These are phyloP conservation scores for Tragelaphus strepsiceros DNA, from an alignment of 2,113 vertebrate species.

Conservation along the genomic window DNA sequence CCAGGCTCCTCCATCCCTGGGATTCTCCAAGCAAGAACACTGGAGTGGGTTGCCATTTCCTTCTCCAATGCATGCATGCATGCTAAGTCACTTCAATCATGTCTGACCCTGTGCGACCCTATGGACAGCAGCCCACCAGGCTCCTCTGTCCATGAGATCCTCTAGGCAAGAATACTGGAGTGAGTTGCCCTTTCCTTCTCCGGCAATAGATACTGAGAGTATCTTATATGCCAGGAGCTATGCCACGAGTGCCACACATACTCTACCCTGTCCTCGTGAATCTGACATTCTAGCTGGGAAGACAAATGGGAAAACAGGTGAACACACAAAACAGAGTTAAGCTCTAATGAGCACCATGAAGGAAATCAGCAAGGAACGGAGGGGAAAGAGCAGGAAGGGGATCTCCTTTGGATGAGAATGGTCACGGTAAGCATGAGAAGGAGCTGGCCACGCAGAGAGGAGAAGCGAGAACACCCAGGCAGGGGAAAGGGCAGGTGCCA, in stretches of 20 bases:
- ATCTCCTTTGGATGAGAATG: not conserved
- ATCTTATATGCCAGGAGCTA: not conserved
- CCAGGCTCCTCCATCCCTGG: not conserved
- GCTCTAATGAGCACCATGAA: not conserved
- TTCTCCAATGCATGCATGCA: not conserved
- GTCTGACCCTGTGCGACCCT: not conserved
- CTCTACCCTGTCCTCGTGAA: not conserved
- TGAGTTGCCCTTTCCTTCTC: not conserved
- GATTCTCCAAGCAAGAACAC: not conserved
- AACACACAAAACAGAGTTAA: not conserved
- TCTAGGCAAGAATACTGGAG: not conserved
- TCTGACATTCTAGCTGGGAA: not conserved
- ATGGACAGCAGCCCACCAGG: not conserved
- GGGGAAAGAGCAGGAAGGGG: not conserved
- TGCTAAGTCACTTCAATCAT: not conserved
- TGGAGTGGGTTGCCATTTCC: not conserved
- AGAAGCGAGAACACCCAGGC: not conserved
- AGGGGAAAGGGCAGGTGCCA: not conserved
- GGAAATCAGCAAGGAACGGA: not conserved
- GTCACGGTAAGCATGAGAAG: not conserved
- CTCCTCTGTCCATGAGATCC: not conserved
- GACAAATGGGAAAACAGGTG: not conserved
- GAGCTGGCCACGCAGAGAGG: accelerated
- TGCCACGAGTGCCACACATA: not conserved
- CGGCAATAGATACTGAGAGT: not conserved